These are phyloP conservation scores for Leucania comma DNA, from an alignment of 2,888 invertebrate species.

Conservation along the genomic window DNA sequence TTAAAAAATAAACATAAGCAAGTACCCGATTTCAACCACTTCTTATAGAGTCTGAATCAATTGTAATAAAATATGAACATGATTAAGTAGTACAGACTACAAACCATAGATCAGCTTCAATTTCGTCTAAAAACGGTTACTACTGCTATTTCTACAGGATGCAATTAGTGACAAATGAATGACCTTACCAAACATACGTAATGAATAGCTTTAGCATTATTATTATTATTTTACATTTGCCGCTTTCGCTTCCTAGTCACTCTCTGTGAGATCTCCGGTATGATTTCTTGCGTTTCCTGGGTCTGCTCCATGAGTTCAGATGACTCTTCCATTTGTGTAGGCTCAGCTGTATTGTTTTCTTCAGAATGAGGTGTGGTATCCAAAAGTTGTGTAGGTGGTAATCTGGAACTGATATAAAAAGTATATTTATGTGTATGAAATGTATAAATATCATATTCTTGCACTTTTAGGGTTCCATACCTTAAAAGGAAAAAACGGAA, in stretches of 20 bases:
- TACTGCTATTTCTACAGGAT: conserved; percentile 36
- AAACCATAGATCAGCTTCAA: conserved; percentile 14
- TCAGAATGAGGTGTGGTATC: conserved; percentile 64
- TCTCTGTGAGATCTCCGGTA: conserved; percentile 79
- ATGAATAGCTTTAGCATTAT: conserved; percentile 38
- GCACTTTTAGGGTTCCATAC: too few species aligned
- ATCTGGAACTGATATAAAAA: conserved; percentile 73
- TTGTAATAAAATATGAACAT: not conserved
- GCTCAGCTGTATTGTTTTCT: conserved; percentile 48
- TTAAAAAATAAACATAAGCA: too few species aligned
- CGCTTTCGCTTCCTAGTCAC: conserved; percentile 79
- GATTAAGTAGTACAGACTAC: conserved; percentile 19
- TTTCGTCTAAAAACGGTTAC: conserved; percentile 18
- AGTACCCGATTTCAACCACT: not conserved
- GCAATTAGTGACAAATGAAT: conserved; percentile 20
- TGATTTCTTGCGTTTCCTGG: conserved; percentile 75
- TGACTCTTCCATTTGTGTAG: conserved; percentile 30
- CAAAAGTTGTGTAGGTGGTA: conserved; percentile 69
- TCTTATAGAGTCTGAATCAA: not conserved
- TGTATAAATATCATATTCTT: too few species aligned
- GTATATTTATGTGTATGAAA: not conserved
- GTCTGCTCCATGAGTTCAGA: conserved; percentile 68
- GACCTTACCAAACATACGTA: conserved; percentile 30
- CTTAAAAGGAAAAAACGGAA: too few species aligned
- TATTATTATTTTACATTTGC: conserved; percentile 42